Evolutionary conservation across 2,113 vertebrate genomes (phyloP).

Genomic region (Reinhardtius hippoglossoides): DNA sequence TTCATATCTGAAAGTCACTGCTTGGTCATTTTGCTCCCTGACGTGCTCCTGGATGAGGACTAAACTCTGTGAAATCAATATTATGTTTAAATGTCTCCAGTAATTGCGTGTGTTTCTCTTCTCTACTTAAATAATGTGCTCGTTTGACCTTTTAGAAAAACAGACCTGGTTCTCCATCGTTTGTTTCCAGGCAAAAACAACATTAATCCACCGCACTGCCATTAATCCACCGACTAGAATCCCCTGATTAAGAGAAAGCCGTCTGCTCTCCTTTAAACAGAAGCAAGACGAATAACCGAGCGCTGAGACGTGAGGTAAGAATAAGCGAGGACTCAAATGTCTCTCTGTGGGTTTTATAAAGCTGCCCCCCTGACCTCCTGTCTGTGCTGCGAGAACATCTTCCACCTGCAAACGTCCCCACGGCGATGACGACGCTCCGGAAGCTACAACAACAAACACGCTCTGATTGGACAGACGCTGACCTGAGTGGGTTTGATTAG

Average conservation of each 20-base stretch:
- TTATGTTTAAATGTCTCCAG: neutral
- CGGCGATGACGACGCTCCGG: slow-evolving; percentile 8
- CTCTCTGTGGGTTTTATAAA: slow-evolving; percentile 38
- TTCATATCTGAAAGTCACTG: too few species aligned
- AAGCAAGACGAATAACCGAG: slow-evolving; percentile 21
- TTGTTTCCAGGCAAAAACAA: neutral
- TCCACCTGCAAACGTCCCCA: slow-evolving; percentile 51
- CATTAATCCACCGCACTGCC: neutral
- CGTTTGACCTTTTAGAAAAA: slow-evolving; percentile 16
- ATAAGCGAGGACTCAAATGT: neutral
- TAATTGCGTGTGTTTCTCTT: neutral
- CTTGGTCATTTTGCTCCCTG: neutral
- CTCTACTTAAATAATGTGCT: neutral
- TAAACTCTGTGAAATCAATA: neutral
- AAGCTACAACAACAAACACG: slow-evolving; percentile 74
- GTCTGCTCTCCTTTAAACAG: neutral
- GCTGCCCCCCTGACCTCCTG: neutral
- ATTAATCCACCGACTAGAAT: neutral
- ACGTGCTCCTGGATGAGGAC: neutral
- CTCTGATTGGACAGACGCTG: slow-evolving; percentile 49
- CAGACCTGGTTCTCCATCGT: neutral
- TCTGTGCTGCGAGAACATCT: slow-evolving; percentile 31
- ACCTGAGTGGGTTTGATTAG: slow-evolving; percentile 60
- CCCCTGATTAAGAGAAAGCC: neutral
- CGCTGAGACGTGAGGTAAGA: neutral